Conservation (phyloP, 2,113 vertebrate genomes). For the Nycticebus coucang region DNA sequence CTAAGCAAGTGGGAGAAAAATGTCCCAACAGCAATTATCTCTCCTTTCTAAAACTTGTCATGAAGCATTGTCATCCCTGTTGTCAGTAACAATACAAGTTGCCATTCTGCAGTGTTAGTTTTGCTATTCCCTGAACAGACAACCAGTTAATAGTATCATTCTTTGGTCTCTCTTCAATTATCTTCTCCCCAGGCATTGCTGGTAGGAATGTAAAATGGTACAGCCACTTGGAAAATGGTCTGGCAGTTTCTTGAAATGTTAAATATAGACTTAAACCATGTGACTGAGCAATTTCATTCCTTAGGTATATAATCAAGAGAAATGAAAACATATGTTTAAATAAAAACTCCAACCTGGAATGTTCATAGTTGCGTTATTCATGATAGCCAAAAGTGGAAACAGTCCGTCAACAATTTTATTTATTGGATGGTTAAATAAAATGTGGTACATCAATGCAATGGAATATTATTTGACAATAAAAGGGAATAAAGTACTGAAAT, state of each 20-base stretch:
- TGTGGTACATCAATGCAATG: not conserved
- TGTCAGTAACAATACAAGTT: not conserved
- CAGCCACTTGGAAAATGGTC: slow-evolving; percentile 4
- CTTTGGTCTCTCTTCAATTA: not conserved
- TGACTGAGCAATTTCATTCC: slow-evolving; percentile 30
- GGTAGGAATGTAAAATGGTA: not conserved
- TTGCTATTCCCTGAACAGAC: not conserved
- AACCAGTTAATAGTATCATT: not conserved
- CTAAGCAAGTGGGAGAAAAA: not conserved
- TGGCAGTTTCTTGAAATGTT: slow-evolving; percentile 47
- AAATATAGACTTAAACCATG: not conserved
- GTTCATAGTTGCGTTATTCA: slow-evolving; percentile 13
- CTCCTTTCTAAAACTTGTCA: not conserved
- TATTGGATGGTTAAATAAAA: slow-evolving; percentile 1
- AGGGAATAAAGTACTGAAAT: not conserved
- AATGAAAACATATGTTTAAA: slow-evolving; percentile 37
- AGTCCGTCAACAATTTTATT: not conserved
- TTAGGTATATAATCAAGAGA: slow-evolving; percentile 26
- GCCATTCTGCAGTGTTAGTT: not conserved
- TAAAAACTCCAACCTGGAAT: not conserved
- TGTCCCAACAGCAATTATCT: not conserved
- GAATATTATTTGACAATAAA: slow-evolving; percentile 4
- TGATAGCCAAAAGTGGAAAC: slow-evolving; percentile 26
- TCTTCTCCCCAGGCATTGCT: slow-evolving; percentile 10
- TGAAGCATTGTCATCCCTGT: slow-evolving; percentile 4